These are phyloP conservation scores for Hoplodrina blanda DNA, from an alignment of 2,888 invertebrate species.

Conservation along the genomic window DNA sequence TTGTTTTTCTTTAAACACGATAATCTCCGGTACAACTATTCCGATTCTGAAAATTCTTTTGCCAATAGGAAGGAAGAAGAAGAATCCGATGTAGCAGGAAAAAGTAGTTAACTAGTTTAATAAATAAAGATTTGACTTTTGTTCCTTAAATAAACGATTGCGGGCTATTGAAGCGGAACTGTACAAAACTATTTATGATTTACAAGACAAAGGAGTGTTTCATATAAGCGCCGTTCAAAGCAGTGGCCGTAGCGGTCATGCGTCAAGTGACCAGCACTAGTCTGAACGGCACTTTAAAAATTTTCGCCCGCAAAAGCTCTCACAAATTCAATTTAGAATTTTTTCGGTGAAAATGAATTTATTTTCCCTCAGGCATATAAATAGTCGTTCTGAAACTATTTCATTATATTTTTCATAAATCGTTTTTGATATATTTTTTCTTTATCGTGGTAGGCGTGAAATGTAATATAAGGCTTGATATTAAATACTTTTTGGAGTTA, in stretches of 20 bases:
- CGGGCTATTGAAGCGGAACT: neutral
- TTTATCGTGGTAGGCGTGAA: neutral
- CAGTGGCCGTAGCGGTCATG: neutral
- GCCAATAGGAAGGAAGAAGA: too few relatives aligned
- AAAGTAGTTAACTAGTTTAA: neutral
- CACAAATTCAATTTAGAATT: conserved; percentile 11
- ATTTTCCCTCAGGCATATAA: neutral
- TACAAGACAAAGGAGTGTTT: neutral
- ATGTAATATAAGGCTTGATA: conserved; percentile 14
- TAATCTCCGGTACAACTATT: too few relatives aligned
- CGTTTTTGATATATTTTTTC: neutral
- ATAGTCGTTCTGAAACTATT: neutral
- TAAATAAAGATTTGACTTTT: neutral
- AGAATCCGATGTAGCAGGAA: too few relatives aligned
- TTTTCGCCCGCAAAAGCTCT: neutral
- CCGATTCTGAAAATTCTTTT: too few relatives aligned
- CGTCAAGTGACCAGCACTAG: neutral
- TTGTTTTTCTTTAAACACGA: too few relatives aligned
- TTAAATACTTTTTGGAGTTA: conserved; percentile 20
- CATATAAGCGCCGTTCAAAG: neutral
- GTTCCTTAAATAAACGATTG: conserved; percentile 13
- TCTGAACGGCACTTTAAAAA: neutral
- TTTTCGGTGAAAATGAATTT: conserved; percentile 16
- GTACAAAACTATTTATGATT: neutral
- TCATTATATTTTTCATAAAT: neutral